Base-by-base conservation (phyloP, 1,140 invertebrate species). In the Achroia grisella region DNA sequence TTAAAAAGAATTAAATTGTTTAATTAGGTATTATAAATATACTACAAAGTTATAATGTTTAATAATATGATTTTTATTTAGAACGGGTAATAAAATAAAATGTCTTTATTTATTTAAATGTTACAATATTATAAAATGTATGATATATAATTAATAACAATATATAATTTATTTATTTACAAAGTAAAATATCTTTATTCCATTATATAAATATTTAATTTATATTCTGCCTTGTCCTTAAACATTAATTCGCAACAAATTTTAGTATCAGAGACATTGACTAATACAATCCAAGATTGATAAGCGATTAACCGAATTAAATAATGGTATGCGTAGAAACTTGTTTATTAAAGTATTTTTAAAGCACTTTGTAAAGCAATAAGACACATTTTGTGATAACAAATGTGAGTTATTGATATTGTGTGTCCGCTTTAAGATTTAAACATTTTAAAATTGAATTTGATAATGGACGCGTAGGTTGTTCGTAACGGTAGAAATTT, bases 221-320 rank as follows among this genome's bases (percentile, higher is more conserved):
- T 3, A 23, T 23, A 23, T 3, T 23, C 2, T 6, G 17, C 2
- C 13, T 33, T 29, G 17, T 10, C 17, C 15, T 34, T 43, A 44
- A 44, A 23, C 31, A 14, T 23, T 17, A 27, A 12, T 35, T 44
- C 13, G 27, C 15, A 31, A 40, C 31, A 47, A 39, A 47, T 39
- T 40, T 30, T 6, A 13, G 32, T 39, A 14, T 35, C n/a, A 12
- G 12, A 17, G 46, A 41, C 46, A 23, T 14, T 48, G 46, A 48
- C 39, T 48, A 41, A 48, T 48, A 37, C 4, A 23, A 31, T 48
- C 28, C 35, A 17, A 41, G 39, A 15, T 34, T 41, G 46, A 48
- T 42, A 48, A 42, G 39, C 30, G 40, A 42, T 42, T 15, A 41
- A 33, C 10, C 13, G 32, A 15, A 42, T 42, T 42, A 42, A 42